phyloP scores from a whole-genome alignment of 1,140 invertebrate species.

The Ceratina australensis region DNA sequence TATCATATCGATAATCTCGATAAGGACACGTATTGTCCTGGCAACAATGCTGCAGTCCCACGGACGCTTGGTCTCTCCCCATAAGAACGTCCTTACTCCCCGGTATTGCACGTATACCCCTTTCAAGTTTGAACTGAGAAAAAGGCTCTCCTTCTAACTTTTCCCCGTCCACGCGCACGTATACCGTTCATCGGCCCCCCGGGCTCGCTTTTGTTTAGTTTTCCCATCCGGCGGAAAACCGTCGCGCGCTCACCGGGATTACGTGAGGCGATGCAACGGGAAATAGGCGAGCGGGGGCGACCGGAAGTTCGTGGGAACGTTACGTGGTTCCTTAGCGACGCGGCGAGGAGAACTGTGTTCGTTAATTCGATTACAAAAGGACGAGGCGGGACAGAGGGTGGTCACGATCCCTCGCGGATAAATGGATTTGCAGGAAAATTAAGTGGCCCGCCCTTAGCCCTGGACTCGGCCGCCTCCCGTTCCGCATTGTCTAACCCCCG shows the following conservation, averaged over 20 bases:
- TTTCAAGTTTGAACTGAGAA: background rate
- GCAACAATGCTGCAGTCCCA: background rate
- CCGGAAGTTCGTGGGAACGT: background rate
- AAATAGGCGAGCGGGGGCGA: no score
- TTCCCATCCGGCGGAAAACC: slow-evolving; percentile 2
- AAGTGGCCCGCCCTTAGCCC: slow-evolving; percentile 8
- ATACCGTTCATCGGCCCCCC: background rate
- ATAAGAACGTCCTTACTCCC: background rate
- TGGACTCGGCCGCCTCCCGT: background rate
- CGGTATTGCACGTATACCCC: background rate
- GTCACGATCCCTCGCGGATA: slow-evolving; percentile 18
- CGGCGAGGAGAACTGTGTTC: slow-evolving; percentile 4
- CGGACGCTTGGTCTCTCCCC: background rate
- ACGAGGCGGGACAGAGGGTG: background rate
- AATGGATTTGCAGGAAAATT: slow-evolving; percentile 32
- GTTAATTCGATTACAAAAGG: slow-evolving; percentile 29
- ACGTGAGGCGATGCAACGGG: slow-evolving; percentile 3
- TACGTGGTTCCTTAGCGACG: slow-evolving; percentile 1
- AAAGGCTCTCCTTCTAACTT: background rate
- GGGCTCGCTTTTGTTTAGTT: slow-evolving; percentile 5
- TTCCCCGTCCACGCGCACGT: background rate
- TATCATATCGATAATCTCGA: no score
- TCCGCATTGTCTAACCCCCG: slow-evolving; percentile 11
- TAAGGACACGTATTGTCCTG: background rate
- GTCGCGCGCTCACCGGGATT: slow-evolving; percentile 12